These are phyloP conservation scores for Eclectus roratus DNA, from an alignment of 2,113 vertebrate species.

Conservation along the genomic window DNA sequence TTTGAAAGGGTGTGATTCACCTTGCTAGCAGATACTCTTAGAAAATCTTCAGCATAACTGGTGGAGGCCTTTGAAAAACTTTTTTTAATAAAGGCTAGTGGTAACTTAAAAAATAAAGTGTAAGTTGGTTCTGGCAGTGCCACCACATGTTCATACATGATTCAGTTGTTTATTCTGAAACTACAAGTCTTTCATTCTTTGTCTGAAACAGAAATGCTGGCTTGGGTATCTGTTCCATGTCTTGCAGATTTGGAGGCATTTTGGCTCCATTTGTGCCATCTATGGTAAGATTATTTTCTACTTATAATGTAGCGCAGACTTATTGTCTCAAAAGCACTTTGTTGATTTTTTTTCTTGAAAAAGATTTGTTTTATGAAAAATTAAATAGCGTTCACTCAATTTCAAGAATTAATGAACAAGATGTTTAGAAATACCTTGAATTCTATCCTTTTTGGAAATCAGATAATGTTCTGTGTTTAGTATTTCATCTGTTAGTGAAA, in stretches of 20 bases:
- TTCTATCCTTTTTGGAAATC: neutral
- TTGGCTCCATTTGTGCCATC: slow-evolving; percentile 86
- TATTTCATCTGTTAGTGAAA: neutral
- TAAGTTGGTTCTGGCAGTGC: neutral
- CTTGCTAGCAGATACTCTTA: neutral
- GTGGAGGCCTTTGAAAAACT: neutral
- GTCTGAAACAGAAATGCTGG: slow-evolving; percentile 82
- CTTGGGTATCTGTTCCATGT: slow-evolving; percentile 88
- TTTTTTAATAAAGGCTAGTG: neutral
- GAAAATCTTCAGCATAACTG: neutral
- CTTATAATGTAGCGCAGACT: neutral
- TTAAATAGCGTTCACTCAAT: neutral
- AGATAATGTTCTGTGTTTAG: neutral
- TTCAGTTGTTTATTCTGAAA: neutral
- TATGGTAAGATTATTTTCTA: slow-evolving; percentile 71
- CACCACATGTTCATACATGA: neutral
- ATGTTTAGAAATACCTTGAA: neutral
- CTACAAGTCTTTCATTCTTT: neutral
- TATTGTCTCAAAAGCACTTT: neutral
- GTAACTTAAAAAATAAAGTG: neutral
- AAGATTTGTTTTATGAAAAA: neutral
- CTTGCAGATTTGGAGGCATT: slow-evolving; percentile 86
- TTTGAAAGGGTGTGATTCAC: neutral
- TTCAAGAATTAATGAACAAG: neutral
- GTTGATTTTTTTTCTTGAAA: neutral